Percentiles rank a stretch among this genome's conserved stretches.
Conservation (phyloP, 35 echinoderm and acorn worm genomes). For the Heliocidaris erythrogramma region DNA sequence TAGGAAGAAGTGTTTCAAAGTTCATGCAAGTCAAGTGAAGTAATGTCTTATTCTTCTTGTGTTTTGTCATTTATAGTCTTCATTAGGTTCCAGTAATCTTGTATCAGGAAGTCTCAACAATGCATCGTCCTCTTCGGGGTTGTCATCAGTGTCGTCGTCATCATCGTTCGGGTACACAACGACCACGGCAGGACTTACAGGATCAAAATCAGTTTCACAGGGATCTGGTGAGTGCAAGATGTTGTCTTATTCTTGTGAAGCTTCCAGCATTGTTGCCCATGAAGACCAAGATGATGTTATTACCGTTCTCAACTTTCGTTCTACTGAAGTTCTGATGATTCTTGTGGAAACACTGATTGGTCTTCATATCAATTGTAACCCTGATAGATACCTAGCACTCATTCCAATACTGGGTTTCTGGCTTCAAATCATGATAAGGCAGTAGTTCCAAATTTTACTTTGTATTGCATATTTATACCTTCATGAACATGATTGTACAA, state of each 20-base stretch:
- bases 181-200: slow-evolving; percentile 6
- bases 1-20: too few relatives aligned
- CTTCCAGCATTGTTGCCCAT: too few relatives aligned
- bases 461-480: too few relatives aligned
- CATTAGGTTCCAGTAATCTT: slow-evolving; percentile 51
- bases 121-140: slow-evolving; percentile 38
- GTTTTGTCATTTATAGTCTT: not conserved
- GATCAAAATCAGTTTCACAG: slow-evolving; percentile 44
- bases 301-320: slow-evolving; percentile 55
- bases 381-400: too few relatives aligned
- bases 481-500: too few relatives aligned
- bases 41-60: not conserved
- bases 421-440: too few relatives aligned
- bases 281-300: slow-evolving; percentile 36
- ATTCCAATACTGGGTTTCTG: too few relatives aligned
- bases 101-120: slow-evolving; percentile 59
- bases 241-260: not conserved
- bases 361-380: not conserved
- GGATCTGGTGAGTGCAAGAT: not conserved
- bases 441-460: too few relatives aligned
- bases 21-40: too few relatives aligned
- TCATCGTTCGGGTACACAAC: slow-evolving; percentile 56
- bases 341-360: slow-evolving; percentile 52
- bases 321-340: slow-evolving; percentile 67
- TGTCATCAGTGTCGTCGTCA: not conserved